A percentile compares a stretch with the other conserved stretches of the same genome.
phyloP scores from a whole-genome alignment of 1,140 invertebrate species.

The Scaptomyza graminum region DNA sequence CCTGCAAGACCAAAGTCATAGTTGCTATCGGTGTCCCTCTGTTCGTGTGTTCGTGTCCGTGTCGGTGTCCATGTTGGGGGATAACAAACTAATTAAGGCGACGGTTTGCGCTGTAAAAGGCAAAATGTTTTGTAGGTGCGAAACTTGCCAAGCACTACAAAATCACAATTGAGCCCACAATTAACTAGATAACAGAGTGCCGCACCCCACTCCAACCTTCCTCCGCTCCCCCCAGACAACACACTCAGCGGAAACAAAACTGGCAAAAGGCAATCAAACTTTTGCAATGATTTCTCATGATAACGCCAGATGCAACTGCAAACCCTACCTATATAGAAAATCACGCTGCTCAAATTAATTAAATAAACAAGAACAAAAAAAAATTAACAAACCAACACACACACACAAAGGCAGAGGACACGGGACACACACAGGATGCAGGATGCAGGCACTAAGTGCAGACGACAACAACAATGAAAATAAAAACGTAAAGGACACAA shows the following conservation, averaged over 20 bases:
- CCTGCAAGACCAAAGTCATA: background rate
- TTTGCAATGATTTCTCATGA: conserved; percentile 66
- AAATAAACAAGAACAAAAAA: conserved; percentile 41
- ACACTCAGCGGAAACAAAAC: conserved; percentile 21
- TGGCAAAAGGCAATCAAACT: conserved; percentile 77
- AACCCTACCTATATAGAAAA: conserved; percentile 34
- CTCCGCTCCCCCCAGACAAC: no score
- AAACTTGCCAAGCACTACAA: conserved; percentile 71
- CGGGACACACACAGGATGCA: background rate
- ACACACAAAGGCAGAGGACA: conserved; percentile 9
- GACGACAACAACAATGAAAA: no score
- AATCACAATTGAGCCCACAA: conserved; percentile 73
- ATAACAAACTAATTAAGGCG: conserved; percentile 81
- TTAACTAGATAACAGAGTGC: conserved; percentile 73
- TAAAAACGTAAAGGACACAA: background rate
- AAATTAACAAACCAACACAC: conserved; percentile 19
- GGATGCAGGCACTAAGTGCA: background rate
- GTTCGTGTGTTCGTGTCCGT: conserved; percentile 9
- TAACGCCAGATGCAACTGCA: conserved; percentile 41
- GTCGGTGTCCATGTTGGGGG: background rate
- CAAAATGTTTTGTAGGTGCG: conserved; percentile 64
- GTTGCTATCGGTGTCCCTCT: conserved; percentile 19
- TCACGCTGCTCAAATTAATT: conserved; percentile 67
- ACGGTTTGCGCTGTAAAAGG: conserved; percentile 57
- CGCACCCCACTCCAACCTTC: background rate